Evolutionary conservation across 2,797 vertebrate genomes (phyloP).

Genomic region (Telmatherina bonti): DNA sequence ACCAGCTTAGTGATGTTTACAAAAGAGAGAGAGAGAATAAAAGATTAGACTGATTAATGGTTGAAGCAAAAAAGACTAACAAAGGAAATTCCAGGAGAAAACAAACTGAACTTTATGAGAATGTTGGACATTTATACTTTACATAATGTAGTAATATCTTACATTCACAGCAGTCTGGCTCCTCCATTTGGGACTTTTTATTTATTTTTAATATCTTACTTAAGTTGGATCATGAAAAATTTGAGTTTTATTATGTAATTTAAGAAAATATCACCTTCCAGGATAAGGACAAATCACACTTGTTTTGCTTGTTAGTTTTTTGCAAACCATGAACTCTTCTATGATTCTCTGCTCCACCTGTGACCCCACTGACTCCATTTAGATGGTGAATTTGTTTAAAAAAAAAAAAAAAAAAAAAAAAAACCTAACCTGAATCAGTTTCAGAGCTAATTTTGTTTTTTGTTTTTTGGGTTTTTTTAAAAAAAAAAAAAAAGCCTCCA

Average conservation of each 20-base stretch:
- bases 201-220: too few species aligned
- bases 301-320: constrained; percentile 4
- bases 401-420: too few species aligned
- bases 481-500: too few species aligned
- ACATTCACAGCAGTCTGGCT: not conserved
- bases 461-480: too few species aligned
- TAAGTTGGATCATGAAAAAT: not conserved
- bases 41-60: not conserved
- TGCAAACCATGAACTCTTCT: constrained; percentile 15
- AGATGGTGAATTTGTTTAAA: constrained; percentile 16
- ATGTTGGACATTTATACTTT: not conserved
- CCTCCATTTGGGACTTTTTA: not conserved
- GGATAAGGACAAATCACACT: not conserved
- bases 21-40: too few species aligned
- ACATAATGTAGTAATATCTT: not conserved
- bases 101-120: too few species aligned
- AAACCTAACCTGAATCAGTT: too few species aligned
- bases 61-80: not conserved
- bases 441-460: too few species aligned
- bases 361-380: constrained; percentile 2
- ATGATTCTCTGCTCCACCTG: constrained; percentile 1
- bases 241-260: not conserved
- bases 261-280: not conserved
- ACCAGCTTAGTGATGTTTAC: not conserved
- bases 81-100: too few species aligned